Base-by-base conservation (phyloP, 2,888 invertebrate species). In the Drosophila acutilabella region DNA sequence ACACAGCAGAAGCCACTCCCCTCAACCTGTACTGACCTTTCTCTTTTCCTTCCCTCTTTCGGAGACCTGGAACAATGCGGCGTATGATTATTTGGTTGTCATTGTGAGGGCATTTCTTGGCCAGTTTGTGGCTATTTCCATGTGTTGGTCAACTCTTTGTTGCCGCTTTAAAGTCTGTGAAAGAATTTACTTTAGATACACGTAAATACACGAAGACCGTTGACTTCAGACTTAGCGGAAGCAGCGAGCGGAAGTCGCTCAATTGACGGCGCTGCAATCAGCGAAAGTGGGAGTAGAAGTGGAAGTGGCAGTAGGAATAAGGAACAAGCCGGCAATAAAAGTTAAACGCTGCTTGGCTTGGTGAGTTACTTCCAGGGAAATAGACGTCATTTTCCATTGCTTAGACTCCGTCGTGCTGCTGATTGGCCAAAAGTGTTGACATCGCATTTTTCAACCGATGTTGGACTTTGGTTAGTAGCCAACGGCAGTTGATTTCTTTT, bases 401-500 rank as follows among this genome's bases (percentile, higher is more conserved):
- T 50, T 18, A 6, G 20, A 26, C 20, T 36, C 2, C 26, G 26
- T 57, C 14, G 18, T 7, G 13, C 40, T 13, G 57, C 57, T 74
- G 86, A 85, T 88, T 85, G 88, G 85, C 74, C 44, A 70, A 71
- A 88, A 83, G 83, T 85, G 84, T 86, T 85, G 88, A 85, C 81
- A 77, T 38, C 72, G 72, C 73, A 65, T 69, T 66, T 77, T 66
- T 68, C 64, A 64, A 54, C 38, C 40, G 60, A 61, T 41, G 42
- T 42, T 45, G 42, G 44, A 50, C 18, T 47, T 53, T 14, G 38
- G 18, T 59, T 48, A 33, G 30, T 23, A 14, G 48, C 56, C 44
- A 30, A 23, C 20, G 64, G 73, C 71, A 72, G 61, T 71, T 74
- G 74, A 42, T 67, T 45, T 45, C 20, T 44, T 20, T 20, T 30